A percentile compares a stretch with the other conserved stretches of the same genome.
These are phyloP conservation scores for Amphipoea lucens DNA, from an alignment of 2,888 invertebrate species.

Conservation along the genomic window DNA sequence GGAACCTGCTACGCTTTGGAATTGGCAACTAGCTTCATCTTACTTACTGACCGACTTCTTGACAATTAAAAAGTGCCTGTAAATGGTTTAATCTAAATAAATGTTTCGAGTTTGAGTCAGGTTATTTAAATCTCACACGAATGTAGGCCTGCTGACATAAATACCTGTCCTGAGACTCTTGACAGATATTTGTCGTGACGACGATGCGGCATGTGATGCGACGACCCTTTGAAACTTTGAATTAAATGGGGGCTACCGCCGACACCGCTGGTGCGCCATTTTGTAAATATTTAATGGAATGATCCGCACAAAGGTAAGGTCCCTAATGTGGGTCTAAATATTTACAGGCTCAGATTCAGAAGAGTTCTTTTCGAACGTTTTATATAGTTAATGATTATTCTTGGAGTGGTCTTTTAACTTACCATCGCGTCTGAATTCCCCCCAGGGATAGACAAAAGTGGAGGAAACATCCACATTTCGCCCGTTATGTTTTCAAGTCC, in stretches of 20 bases:
- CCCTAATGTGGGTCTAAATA: background rate
- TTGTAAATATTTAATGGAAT: conserved; percentile 12
- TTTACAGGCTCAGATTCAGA: conserved; percentile 5
- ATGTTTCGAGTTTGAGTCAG: background rate
- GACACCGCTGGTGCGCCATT: conserved; percentile 12
- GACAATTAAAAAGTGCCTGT: no score
- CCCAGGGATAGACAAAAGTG: background rate
- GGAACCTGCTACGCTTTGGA: background rate
- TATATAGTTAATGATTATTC: background rate
- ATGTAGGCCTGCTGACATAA: background rate
- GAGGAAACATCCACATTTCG: background rate
- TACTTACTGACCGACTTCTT: background rate
- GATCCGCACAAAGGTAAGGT: background rate
- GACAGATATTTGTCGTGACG: background rate
- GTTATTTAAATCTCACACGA: background rate
- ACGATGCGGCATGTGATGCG: background rate
- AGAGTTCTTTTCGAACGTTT: background rate
- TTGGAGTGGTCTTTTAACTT: background rate
- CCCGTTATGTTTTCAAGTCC: background rate
- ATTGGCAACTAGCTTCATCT: background rate
- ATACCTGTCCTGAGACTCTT: background rate
- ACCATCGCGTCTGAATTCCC: background rate
- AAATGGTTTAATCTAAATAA: no score
- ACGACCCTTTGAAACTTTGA: conserved; percentile 1
- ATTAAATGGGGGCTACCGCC: background rate